These are phyloP conservation scores for Ranitomeya variabilis DNA, from an alignment of 2,113 vertebrate species.

Conservation along the genomic window DNA sequence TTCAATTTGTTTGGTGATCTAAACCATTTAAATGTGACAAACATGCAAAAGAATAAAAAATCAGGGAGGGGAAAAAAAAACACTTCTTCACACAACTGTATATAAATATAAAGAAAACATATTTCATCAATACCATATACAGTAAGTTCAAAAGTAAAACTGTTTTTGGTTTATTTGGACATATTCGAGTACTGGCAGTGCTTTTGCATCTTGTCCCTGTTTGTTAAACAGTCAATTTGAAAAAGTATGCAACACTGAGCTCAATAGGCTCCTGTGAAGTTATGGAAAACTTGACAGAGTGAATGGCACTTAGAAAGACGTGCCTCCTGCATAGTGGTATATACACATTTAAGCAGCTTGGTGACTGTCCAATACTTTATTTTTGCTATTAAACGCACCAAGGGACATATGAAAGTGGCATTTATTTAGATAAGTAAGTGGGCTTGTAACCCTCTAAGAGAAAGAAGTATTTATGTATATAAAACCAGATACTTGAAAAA, in stretches of 20 bases:
- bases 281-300: conserved; percentile 56
- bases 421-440: conserved; percentile 58
- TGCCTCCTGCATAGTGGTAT: conserved; percentile 50
- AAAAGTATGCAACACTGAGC: conserved; percentile 33
- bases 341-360: conserved; percentile 54
- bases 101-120: not conserved
- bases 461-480: conserved; percentile 51
- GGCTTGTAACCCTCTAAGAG: conserved; percentile 49
- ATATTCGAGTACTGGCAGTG: not conserved
- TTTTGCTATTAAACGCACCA: conserved; percentile 52
- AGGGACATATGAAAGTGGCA: conserved; percentile 53
- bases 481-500: conserved; percentile 47
- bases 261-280: conserved; percentile 34
- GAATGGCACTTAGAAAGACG: conserved; percentile 37
- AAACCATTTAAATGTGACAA: too few species aligned
- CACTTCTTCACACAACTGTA: too few species aligned
- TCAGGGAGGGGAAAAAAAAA: too few species aligned
- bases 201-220: conserved; percentile 29
- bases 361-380: conserved; percentile 50
- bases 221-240: conserved; percentile 25
- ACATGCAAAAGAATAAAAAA: too few species aligned
- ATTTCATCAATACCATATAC: not conserved
- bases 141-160: not conserved
- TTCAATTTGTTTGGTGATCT: too few species aligned
- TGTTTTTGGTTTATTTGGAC: not conserved